phyloP scores from a whole-genome alignment of 2,888 invertebrate species.

The Acronicta leporina region DNA sequence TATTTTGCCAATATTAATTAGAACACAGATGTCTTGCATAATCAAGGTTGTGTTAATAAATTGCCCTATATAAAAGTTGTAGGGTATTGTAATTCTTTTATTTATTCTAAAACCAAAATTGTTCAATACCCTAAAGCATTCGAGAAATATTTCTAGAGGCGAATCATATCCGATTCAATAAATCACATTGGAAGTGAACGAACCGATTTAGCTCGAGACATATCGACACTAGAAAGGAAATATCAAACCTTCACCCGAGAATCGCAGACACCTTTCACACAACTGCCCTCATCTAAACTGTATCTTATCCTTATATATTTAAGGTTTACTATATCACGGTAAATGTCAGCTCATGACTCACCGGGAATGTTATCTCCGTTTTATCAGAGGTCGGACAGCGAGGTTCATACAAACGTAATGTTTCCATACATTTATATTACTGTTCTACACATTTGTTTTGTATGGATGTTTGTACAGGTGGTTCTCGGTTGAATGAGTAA shows the following conservation, averaged over 20 bases:
- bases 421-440: constrained; percentile 48
- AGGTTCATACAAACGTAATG: constrained; percentile 24
- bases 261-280: constrained; percentile 28
- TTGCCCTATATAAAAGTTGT: too few species aligned
- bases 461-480: constrained; percentile 40
- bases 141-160: neutral
- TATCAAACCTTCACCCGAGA: constrained; percentile 31
- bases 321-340: constrained; percentile 13
- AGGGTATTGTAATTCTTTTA: too few species aligned
- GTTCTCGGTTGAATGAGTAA: constrained; percentile 41
- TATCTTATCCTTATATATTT: constrained; percentile 14
- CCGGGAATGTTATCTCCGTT: constrained; percentile 44
- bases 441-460: constrained; percentile 45
- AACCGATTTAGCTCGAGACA: constrained; percentile 12
- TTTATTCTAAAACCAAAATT: too few species aligned
- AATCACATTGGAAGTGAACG: neutral
- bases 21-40: neutral
- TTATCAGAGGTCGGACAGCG: constrained; percentile 38
- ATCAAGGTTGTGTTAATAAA: too few species aligned
- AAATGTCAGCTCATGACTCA: constrained; percentile 45
- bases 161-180: neutral
- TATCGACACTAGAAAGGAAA: constrained; percentile 44
- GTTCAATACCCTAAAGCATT: too few species aligned
- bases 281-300: constrained; percentile 5
- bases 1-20: constrained; percentile 16